Base-by-base conservation (phyloP, 2,797 vertebrate genomes). In the Pitangus sulphuratus region DNA sequence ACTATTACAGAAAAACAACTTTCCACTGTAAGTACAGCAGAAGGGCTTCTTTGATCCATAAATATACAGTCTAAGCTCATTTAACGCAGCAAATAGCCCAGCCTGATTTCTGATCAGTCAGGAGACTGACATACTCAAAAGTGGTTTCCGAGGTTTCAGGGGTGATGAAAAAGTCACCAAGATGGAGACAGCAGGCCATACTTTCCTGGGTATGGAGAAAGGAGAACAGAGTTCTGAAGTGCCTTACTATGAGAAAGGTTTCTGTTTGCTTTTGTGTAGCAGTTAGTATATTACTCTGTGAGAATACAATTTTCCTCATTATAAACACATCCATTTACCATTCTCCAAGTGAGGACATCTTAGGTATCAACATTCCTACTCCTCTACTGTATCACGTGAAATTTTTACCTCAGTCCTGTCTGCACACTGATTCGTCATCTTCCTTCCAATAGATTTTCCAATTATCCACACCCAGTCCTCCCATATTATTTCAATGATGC, bases 341-440 rank as follows among this genome's bases (percentile, higher is more conserved):
- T 64, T 71, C 22, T 61, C 26, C 40, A 6, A 25, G 2, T 42
- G 6, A 76, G 31, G 21, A 31, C 5, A 14, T 37, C 19, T n/a
- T 50, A 50, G 13, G 4, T 77, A 40, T 37, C 22, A 64, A 54
- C 2, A 35, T 64, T 83, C 65, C 11, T 22, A 20, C 61, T 92
- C 25, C 19, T 37, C 4, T 48, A 0, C 48, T 54, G 4, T 68
- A 47, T 24, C 3, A 1, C 11, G 19, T 6, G 5, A 65, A 37
- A 26, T 37, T 66, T 94, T 76, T 72, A 17, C 25, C 5, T 4
- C 22, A 42, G 22, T 54, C 30, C 9, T 31, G 8, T 50, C 56
- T 74, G 57, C 18, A 50, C 4, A 58, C 6, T 45, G 17, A 53
- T 78, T 40, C 2, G 4, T 77, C 26, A 68, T 70, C 15, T 44